Percentiles rank a stretch among this genome's conserved stretches.
These are phyloP conservation scores for Cheirogaleus major DNA, from an alignment of 2,797 vertebrate species.

Conservation along the genomic window DNA sequence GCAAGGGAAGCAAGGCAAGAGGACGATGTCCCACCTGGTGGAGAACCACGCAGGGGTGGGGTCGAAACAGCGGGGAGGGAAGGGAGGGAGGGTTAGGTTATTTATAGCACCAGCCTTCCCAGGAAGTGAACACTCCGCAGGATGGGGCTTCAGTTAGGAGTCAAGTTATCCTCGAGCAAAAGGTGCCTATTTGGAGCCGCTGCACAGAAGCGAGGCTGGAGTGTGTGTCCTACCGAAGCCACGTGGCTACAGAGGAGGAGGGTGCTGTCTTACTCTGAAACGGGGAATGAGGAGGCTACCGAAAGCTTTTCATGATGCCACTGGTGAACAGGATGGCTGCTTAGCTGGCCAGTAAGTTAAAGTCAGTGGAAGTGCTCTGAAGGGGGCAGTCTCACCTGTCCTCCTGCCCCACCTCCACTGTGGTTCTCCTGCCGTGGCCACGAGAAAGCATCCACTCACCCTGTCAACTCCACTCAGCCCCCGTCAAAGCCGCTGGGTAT, in stretches of 20 bases:
- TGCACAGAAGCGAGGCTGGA: neutral
- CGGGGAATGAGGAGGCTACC: rapidly evolving
- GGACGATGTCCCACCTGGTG: rapidly evolving
- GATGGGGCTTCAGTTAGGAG: no score
- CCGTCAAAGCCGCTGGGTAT: neutral
- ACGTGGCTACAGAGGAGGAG: rapidly evolving
- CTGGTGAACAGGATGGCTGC: no score
- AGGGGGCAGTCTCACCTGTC: rapidly evolving
- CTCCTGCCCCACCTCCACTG: neutral
- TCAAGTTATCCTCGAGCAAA: rapidly evolving
- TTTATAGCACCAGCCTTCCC: no score
- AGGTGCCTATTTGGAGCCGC: neutral
- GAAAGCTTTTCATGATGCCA: rapidly evolving
- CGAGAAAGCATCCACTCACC: no score
- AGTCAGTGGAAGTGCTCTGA: rapidly evolving
- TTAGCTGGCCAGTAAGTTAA: no score
- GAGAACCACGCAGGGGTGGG: no score
- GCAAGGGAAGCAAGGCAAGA: neutral
- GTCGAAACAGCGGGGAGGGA: neutral
- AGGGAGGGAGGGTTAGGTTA: neutral
- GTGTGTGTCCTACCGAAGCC: rapidly evolving
- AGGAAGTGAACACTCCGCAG: neutral
- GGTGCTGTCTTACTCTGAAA: neutral
- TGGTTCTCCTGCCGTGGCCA: no score
- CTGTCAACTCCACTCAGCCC: rapidly evolving